Evolutionary conservation across 2,797 vertebrate species (phyloP), one percentile per base, ranked within the genome.

Genomic region (Pogonophryne albipinna): DNA sequence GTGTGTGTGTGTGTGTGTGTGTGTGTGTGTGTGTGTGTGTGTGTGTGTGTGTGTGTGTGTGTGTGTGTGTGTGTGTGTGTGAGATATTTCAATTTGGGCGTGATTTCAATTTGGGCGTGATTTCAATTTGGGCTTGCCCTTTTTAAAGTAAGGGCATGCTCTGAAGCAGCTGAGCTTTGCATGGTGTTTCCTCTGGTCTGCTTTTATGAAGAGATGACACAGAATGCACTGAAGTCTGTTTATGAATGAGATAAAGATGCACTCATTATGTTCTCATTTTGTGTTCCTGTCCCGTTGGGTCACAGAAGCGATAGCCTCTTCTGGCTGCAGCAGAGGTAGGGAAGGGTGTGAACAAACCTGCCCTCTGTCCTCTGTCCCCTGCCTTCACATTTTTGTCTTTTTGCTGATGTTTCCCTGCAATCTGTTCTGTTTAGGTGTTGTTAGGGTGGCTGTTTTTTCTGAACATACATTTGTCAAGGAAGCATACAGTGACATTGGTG

Each of bases 271-370:
- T 74, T 82, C 72, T 77, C 69, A 67, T 80, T 85, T 89, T 89
- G 71, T 91, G 76, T 93, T 91, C 82, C 85, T 63, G 56, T 87
- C 89, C 87, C 56, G 31, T 90, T 89, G 82, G 76, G 82, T 91
- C 80, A 89, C 92, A 93, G 93, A 93, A 90, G 91, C 73, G 66
- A 90, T 90, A 71, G 90, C 90, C 86, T 91, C 92, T 74, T 82
- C 92, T 84, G 91, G 90, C 89, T 90, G 77, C 91, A 87, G 70
- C 42, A 76, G 91, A 94, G 94, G 93, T 95, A 94, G 88, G 93
- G 86, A 92, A 89, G 91, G 89, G 82, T 90, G 88, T 89, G 83
- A 86, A 82, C 71, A 76, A 27, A 69, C 51, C 49, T 83, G 66
- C 74, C 60, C 67, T 88, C 83, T 7, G 46, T 82, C 76, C 20